Percentiles rank a stretch among this genome's conserved stretches.
Conservation (phyloP, 2,797 vertebrate genomes). For the Characodon lateralis region DNA sequence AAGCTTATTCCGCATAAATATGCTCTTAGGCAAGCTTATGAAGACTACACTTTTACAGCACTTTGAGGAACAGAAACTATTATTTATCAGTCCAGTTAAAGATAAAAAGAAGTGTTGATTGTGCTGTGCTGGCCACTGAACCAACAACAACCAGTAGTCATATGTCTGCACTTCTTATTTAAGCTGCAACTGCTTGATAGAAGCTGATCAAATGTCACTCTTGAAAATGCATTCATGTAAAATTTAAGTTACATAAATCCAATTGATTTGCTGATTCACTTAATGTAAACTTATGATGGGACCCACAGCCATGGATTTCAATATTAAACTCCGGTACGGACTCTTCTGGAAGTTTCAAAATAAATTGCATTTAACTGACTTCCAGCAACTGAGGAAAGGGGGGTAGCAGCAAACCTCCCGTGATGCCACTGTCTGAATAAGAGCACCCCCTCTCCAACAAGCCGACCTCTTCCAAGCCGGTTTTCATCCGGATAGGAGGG, state of each 20-base stretch:
- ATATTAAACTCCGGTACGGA: too few relatives aligned
- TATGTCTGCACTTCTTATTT: neutral
- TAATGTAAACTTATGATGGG: neutral
- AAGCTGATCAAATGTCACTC: neutral
- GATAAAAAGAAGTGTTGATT: neutral
- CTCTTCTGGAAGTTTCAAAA: too few relatives aligned
- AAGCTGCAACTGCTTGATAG: neutral
- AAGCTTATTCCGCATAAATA: neutral
- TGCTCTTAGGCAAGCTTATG: neutral
- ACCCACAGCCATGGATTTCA: too few relatives aligned
- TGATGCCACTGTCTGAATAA: too few relatives aligned
- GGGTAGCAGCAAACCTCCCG: too few relatives aligned
- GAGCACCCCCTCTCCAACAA: too few relatives aligned
- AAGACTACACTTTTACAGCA: neutral
- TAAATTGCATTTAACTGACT: too few relatives aligned
- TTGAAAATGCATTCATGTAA: neutral
- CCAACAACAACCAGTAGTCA: neutral
- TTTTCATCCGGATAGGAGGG: too few relatives aligned
- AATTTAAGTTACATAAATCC: neutral
- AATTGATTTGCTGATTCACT: neutral
- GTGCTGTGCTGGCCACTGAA: neutral
- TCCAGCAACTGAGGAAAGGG: too few relatives aligned
- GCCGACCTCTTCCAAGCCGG: too few relatives aligned
- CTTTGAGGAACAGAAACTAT: neutral
- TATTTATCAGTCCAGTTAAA: neutral